Evolutionary conservation across 2,888 invertebrate genomes (phyloP).

Genomic region (Nipponacmea schrenckii): DNA sequence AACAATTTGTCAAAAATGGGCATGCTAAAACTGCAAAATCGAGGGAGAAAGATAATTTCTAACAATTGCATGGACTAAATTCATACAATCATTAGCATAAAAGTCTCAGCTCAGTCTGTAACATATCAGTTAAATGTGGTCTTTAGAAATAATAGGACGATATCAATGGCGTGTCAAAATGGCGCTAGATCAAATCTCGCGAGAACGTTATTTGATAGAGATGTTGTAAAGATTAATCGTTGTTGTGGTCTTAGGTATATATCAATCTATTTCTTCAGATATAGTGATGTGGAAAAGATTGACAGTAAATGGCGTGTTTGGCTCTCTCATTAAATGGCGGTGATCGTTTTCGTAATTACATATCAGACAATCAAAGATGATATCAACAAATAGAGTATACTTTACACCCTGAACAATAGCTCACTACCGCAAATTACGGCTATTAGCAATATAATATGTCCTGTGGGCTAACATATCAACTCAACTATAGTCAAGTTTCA

Average conservation of each 20-base stretch:
- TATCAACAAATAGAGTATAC: not conserved
- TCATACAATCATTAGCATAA: no score
- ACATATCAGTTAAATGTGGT: no score
- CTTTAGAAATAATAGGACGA: no score
- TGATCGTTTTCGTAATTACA: conserved; percentile 4
- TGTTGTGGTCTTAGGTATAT: not conserved
- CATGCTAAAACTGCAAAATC: no score
- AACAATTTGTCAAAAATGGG: no score
- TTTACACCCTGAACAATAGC: conserved; percentile 6
- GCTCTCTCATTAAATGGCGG: not conserved
- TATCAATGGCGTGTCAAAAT: not conserved
- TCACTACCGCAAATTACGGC: not conserved
- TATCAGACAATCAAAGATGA: not conserved
- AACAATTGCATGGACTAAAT: no score
- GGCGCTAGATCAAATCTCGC: conserved; percentile 1
- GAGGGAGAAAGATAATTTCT: no score
- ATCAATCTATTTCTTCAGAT: not conserved
- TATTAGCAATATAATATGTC: not conserved
- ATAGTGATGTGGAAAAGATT: not conserved
- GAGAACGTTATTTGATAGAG: conserved; percentile 1
- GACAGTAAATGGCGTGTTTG: not conserved
- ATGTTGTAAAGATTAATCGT: not conserved
- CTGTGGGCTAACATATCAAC: not conserved
- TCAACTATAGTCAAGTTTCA: not conserved
- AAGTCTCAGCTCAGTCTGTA: no score